These are phyloP conservation scores for Myotis davidii DNA, from an alignment of 2,113 vertebrate genomes.

Conservation along the genomic window DNA sequence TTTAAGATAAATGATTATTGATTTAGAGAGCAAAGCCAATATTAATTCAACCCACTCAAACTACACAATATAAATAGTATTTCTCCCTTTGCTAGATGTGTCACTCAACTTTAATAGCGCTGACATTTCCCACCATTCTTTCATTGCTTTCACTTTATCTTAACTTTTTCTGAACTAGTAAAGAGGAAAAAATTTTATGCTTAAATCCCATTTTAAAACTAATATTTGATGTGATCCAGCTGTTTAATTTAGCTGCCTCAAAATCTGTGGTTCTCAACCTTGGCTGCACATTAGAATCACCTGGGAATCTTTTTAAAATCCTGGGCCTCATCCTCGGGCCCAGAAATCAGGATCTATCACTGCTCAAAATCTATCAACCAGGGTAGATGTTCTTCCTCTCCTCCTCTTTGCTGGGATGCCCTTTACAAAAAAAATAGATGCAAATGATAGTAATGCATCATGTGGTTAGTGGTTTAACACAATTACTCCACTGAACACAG, in stretches of 20 bases:
- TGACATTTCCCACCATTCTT: background rate
- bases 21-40: background rate
- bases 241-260: background rate
- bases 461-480: background rate
- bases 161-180: background rate
- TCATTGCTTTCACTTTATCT: background rate
- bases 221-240: background rate
- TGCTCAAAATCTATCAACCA: background rate
- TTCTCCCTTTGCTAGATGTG: background rate
- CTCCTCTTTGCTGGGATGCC: background rate
- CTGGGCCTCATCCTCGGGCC: too few species aligned
- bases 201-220: slow-evolving; percentile 19
- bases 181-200: background rate
- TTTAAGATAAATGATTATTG: background rate
- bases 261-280: background rate
- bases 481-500: background rate
- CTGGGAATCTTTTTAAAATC: too few species aligned
- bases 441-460: background rate
- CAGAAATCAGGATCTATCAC: too few species aligned
- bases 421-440: background rate
- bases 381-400: background rate
- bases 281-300: too few species aligned
- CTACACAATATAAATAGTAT: background rate
- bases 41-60: background rate
- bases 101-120: background rate